phyloP scores from a whole-genome alignment of 2,113 vertebrate species.

The Albula goreensis region DNA sequence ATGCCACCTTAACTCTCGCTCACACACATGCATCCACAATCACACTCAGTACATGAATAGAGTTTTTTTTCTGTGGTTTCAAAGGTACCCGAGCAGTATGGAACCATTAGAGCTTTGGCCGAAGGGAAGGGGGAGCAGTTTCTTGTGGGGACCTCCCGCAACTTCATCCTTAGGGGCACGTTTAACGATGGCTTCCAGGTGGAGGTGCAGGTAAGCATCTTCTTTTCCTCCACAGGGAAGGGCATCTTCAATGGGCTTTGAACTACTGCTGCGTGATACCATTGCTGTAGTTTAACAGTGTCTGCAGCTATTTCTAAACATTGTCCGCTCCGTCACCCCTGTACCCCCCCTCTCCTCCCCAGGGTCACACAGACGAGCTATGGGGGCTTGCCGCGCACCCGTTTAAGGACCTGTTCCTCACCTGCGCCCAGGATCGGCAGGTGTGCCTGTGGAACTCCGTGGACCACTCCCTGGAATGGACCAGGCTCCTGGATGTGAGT shows the following conservation, averaged over 20 bases:
- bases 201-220: constrained; percentile 85
- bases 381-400: constrained; percentile 95
- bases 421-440: constrained; percentile 92
- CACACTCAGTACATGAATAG: not conserved
- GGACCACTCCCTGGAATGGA: constrained; percentile 91
- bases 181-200: constrained; percentile 92
- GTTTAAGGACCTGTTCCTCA: constrained; percentile 87
- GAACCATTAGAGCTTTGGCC: constrained; percentile 89
- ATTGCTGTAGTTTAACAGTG: too few relatives aligned
- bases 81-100: constrained; percentile 95
- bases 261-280: too few relatives aligned
- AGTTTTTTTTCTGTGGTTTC: not conserved
- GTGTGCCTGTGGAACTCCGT: constrained; percentile 91
- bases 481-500: constrained; percentile 85
- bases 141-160: constrained; percentile 91
- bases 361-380: constrained; percentile 97
- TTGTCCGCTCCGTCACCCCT: too few relatives aligned
- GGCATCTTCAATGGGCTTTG: too few relatives aligned
- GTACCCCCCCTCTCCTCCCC: constrained; percentile 27
- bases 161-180: constrained; percentile 91
- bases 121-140: constrained; percentile 93
- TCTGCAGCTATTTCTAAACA: too few relatives aligned
- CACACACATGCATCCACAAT: not conserved
- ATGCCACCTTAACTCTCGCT: not conserved
- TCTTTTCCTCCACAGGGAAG: not conserved